Conservation (phyloP, 2,888 invertebrate genomes). For the Diarsia mendica region DNA sequence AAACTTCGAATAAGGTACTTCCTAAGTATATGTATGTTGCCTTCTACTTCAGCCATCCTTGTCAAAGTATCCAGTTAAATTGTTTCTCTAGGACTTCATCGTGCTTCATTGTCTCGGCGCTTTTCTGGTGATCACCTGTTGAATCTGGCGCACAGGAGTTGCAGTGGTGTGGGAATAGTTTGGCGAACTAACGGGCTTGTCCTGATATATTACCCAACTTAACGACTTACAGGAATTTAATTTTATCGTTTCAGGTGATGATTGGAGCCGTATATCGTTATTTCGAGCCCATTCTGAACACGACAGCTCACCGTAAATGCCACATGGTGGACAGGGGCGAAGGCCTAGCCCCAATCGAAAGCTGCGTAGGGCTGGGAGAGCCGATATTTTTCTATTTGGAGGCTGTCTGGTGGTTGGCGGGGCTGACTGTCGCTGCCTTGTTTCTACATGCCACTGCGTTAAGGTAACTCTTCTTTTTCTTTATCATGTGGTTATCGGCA, state of each 20-base stretch:
- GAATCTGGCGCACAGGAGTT: too few relatives aligned
- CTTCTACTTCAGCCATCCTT: too few relatives aligned
- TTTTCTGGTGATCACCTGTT: too few relatives aligned
- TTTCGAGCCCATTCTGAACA: conserved; percentile 80
- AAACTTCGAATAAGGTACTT: too few relatives aligned
- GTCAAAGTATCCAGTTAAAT: too few relatives aligned
- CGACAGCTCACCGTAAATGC: conserved; percentile 80
- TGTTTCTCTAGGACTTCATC: too few relatives aligned
- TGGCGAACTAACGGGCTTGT: too few relatives aligned
- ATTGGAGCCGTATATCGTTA: conserved; percentile 81
- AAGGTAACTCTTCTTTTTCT: conserved; percentile 84
- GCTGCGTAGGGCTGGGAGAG: conserved; percentile 94
- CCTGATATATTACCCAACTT: too few relatives aligned
- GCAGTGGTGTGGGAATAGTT: too few relatives aligned
- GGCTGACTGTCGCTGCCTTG: conserved; percentile 92
- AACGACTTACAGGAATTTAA: neutral
- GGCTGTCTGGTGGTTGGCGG: conserved; percentile 93
- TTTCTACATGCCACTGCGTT: conserved; percentile 92
- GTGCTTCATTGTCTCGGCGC: too few relatives aligned
- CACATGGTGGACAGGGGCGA: conserved; percentile 91
- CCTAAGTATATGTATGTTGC: too few relatives aligned
- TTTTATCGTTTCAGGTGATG: conserved; percentile 76
- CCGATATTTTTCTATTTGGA: conserved; percentile 96
- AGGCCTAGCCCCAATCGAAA: conserved; percentile 91
- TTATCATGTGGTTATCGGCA: too few relatives aligned